phyloP scores from a whole-genome alignment of 2,113 vertebrate species.

The Neomonachus schauinslandi region DNA sequence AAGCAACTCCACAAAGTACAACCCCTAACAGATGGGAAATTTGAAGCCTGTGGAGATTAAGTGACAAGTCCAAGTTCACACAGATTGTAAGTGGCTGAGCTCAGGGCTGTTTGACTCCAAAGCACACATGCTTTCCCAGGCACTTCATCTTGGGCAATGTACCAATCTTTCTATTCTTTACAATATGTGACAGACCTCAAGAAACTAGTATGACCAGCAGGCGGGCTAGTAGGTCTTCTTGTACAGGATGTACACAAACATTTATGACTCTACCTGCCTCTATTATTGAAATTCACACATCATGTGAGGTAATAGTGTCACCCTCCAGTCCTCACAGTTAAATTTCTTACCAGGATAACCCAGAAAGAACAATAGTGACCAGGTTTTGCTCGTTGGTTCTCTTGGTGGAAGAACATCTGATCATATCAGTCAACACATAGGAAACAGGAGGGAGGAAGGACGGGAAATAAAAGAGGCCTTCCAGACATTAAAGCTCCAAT shows the following conservation, averaged over 20 bases:
- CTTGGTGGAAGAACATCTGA: background rate
- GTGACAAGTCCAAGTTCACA: background rate
- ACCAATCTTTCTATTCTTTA: background rate
- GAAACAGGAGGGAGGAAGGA: background rate
- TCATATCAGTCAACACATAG: background rate
- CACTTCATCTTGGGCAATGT: background rate
- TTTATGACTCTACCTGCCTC: background rate
- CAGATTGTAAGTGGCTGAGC: background rate
- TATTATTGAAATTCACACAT: background rate
- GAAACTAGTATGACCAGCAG: background rate
- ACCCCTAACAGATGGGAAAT: background rate
- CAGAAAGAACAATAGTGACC: background rate
- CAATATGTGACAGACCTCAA: background rate
- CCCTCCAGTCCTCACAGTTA: background rate
- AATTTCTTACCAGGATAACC: background rate
- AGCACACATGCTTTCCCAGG: background rate
- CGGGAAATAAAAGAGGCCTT: background rate
- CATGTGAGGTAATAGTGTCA: background rate
- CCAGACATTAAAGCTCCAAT: background rate
- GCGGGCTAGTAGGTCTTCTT: background rate
- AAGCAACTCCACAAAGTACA: background rate
- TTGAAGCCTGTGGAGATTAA: conserved; percentile 13
- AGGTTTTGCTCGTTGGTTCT: background rate
- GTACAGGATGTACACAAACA: background rate
- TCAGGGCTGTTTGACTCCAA: conserved; percentile 1